Conservation (phyloP, 1,140 invertebrate species). For the Geopemphigus sp. region DNA sequence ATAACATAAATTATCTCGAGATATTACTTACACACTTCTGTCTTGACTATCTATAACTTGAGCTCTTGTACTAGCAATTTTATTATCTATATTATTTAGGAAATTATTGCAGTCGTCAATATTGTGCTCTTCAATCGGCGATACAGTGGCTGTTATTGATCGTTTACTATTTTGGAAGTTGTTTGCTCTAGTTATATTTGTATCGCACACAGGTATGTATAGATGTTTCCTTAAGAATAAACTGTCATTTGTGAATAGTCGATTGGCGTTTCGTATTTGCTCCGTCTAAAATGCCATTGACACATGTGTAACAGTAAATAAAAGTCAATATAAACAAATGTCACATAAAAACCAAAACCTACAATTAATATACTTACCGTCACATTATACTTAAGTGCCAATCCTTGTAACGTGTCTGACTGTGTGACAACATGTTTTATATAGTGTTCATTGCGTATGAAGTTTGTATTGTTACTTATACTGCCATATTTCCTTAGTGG, state of each 20-base stretch:
- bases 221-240: conserved; percentile 57
- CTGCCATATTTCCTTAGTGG: conserved; percentile 86
- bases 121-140: conserved; percentile 50
- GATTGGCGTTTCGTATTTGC: conserved; percentile 82
- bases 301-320: neutral
- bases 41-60: conserved; percentile 78
- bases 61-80: conserved; percentile 78
- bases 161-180: neutral
- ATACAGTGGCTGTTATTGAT: conserved; percentile 13
- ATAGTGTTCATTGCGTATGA: conserved; percentile 61
- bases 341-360: neutral
- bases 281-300: conserved; percentile 68
- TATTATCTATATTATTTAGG: conserved; percentile 80
- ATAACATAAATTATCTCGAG: neutral
- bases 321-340: neutral
- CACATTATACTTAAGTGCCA: conserved; percentile 87
- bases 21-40: conserved; percentile 71
- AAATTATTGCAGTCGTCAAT: conserved; percentile 70
- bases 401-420: conserved; percentile 86
- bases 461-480: conserved; percentile 63
- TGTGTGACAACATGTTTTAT: conserved; percentile 76
- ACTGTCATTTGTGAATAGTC: conserved; percentile 84
- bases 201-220: conserved; percentile 52
- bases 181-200: conserved; percentile 24
- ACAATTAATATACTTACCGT: conserved; percentile 66